Percentiles rank a stretch among this genome's conserved stretches.
phyloP scores from a whole-genome alignment of 2,888 invertebrate species.

The Mesopsocus fuscifrons region DNA sequence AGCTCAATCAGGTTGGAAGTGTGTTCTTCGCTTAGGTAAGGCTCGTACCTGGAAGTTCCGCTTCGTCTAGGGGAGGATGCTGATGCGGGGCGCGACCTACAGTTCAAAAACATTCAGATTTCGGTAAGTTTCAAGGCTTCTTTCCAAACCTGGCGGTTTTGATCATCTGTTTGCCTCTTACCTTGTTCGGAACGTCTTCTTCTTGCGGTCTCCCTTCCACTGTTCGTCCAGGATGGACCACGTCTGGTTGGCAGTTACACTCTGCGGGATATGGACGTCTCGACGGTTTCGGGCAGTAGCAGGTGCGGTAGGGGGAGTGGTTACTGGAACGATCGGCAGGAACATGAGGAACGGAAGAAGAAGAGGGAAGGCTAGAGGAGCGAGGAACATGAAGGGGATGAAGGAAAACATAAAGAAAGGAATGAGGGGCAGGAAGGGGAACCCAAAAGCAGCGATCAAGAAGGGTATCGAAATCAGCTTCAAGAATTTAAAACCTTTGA shows the following conservation, averaged over 20 bases:
- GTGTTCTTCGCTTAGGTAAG: neutral
- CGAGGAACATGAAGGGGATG: constrained; percentile 3
- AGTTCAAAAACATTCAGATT: too few relatives aligned
- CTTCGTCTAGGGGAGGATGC: neutral
- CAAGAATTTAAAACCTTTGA: constrained; percentile 6
- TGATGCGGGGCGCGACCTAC: neutral
- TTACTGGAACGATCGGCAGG: constrained; percentile 5
- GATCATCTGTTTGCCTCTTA: neutral
- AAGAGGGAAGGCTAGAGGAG: neutral
- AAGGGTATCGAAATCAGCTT: constrained; percentile 4
- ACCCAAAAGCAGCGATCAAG: neutral
- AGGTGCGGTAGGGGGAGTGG: neutral
- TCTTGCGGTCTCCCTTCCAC: constrained; percentile 1
- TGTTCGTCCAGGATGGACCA: constrained; percentile 2
- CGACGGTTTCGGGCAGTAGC: neutral
- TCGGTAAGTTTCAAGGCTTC: too few relatives aligned
- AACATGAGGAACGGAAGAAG: constrained; percentile 1
- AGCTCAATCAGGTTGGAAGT: neutral
- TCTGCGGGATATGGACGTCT: neutral
- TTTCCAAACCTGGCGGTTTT: too few relatives aligned
- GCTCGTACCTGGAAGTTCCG: neutral
- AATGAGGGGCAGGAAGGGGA: neutral
- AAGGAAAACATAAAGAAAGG: constrained; percentile 3
- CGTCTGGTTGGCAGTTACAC: neutral
- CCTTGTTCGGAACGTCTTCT: neutral